A percentile compares a stretch with the other conserved stretches of the same genome.
These are phyloP conservation scores for Meandrina meandrites DNA, from an alignment of 92 coral and sea anemone genomes.

Conservation along the genomic window DNA sequence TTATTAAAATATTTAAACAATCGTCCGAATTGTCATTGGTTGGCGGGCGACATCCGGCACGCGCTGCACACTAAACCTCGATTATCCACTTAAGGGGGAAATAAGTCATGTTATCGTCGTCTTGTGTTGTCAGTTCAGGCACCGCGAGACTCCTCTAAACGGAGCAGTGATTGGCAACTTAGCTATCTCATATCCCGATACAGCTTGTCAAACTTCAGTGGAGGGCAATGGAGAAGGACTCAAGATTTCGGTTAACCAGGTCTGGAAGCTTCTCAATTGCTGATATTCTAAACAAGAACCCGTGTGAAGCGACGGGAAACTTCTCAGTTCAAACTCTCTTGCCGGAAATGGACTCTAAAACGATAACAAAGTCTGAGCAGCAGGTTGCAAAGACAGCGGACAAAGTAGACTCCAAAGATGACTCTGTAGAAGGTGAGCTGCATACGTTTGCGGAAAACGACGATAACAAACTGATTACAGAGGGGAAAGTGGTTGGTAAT, in stretches of 20 bases:
- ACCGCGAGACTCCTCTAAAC: neutral
- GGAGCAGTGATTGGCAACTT: neutral
- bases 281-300: conserved; percentile 21
- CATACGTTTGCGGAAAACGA: neutral
- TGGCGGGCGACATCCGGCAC: conserved; percentile 20
- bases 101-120: neutral
- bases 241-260: neutral
- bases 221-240: conserved; percentile 6
- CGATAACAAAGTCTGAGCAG: neutral
- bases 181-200: neutral
- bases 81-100: neutral
- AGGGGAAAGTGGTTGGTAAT: neutral
- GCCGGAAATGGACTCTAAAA: neutral
- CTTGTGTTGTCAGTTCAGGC: neutral
- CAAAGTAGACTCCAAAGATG: neutral
- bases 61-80: conserved; percentile 18
- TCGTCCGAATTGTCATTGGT: conserved; percentile 28
- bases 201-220: neutral
- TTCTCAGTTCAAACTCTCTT: neutral
- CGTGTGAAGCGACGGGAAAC: neutral
- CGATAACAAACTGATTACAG: neutral
- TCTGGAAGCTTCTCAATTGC: conserved; percentile 26
- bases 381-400: neutral
- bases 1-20: conserved; percentile 26
- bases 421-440: neutral